Conservation (phyloP, 2,888 invertebrate genomes). For the Hesperia comma region DNA sequence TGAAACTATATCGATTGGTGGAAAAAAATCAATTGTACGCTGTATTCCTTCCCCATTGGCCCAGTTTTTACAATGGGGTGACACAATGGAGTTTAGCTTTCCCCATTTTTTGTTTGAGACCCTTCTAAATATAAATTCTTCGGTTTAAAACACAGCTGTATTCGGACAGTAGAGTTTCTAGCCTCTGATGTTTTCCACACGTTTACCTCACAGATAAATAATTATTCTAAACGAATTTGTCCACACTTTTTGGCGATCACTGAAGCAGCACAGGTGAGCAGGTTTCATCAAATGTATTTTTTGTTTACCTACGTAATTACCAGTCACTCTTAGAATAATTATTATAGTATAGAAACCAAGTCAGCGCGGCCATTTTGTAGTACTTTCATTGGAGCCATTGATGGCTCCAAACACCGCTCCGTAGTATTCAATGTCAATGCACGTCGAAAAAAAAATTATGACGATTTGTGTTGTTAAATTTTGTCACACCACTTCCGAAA, state of each 20-base stretch:
- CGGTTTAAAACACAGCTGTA: constrained; percentile 57
- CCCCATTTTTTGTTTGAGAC: constrained; percentile 66
- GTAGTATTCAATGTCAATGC: no score
- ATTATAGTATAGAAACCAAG: no score
- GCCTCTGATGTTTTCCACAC: neutral
- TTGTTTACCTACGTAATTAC: no score
- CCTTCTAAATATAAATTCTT: constrained; percentile 69
- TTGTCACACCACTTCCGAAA: no score
- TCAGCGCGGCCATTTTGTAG: no score
- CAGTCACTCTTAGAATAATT: no score
- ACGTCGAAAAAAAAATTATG: no score
- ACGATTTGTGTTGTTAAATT: no score
- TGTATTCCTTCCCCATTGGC: constrained; percentile 75
- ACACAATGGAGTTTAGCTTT: constrained; percentile 72
- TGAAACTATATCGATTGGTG: constrained; percentile 76
- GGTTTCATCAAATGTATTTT: neutral
- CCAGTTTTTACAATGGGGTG: constrained; percentile 78
- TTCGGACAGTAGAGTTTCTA: constrained; percentile 29
- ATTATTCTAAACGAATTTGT: neutral
- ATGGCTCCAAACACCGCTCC: no score
- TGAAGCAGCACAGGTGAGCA: neutral
- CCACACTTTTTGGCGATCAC: neutral
- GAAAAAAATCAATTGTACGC: constrained; percentile 75
- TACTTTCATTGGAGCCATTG: no score
- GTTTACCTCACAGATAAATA: neutral